phyloP scores from a whole-genome alignment of 2,113 vertebrate genomes.

The Vulpes vulpes region DNA sequence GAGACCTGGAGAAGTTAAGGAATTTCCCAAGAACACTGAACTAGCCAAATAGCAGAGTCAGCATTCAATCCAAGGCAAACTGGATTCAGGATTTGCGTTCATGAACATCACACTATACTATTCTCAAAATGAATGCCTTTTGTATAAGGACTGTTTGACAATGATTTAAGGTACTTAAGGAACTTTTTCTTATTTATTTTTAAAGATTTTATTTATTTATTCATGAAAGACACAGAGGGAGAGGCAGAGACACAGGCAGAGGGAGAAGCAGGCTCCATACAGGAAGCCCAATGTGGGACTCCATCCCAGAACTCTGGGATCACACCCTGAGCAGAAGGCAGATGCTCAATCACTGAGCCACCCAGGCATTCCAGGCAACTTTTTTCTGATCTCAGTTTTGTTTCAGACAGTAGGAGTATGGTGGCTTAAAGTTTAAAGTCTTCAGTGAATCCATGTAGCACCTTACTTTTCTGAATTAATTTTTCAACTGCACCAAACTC shows the following conservation, averaged over 20 bases:
- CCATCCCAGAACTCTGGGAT: too few relatives aligned
- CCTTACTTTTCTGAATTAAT: not conserved
- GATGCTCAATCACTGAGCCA: too few relatives aligned
- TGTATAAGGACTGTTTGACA: not conserved
- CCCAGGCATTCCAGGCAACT: not conserved
- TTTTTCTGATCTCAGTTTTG: constrained; percentile 2
- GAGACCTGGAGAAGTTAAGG: not conserved
- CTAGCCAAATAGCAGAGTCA: not conserved
- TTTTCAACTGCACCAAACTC: not conserved
- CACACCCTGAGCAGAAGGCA: too few relatives aligned
- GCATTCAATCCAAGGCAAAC: not conserved
- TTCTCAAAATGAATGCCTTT: constrained; percentile 22
- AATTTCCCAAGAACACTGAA: not conserved
- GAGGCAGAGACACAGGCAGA: too few relatives aligned
- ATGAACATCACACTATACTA: not conserved
- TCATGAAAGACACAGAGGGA: too few relatives aligned
- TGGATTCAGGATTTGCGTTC: constrained; percentile 65
- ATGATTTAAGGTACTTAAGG: not conserved
- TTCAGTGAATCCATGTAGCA: not conserved
- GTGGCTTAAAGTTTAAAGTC: not conserved
- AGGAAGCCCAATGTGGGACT: too few relatives aligned
- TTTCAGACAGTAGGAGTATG: not conserved
- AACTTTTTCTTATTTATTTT: not conserved
- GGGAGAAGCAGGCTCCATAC: too few relatives aligned
- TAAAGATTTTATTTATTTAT: too few relatives aligned